Percentiles rank a stretch among this genome's conserved stretches.
These are phyloP conservation scores for Psittacula cyanocephala DNA, from an alignment of 2,113 vertebrate species.

Conservation along the genomic window DNA sequence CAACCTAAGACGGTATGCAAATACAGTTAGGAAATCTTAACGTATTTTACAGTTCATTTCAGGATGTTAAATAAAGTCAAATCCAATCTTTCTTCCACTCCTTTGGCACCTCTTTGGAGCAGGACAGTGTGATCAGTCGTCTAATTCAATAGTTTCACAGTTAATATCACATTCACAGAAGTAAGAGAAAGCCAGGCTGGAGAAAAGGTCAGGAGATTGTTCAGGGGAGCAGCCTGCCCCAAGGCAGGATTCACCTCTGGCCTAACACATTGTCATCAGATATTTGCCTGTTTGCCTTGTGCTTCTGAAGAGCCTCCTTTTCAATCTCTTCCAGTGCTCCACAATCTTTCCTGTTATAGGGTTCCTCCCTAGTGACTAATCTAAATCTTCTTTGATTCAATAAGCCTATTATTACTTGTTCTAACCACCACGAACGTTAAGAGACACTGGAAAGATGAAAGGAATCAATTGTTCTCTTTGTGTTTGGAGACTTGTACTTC, in stretches of 20 bases:
- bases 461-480: background rate
- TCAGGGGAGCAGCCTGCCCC: background rate
- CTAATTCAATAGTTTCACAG: background rate
- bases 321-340: background rate
- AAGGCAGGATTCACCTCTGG: background rate
- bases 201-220: background rate
- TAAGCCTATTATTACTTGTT: background rate
- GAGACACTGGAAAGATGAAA: background rate
- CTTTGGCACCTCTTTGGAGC: background rate
- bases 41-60: background rate
- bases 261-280: background rate
- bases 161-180: background rate
- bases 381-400: background rate
- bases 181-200: background rate
- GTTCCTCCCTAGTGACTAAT: background rate
- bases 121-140: background rate
- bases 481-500: background rate
- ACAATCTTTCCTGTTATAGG: background rate
- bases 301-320: background rate
- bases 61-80: background rate
- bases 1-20: background rate
- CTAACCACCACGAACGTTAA: background rate
- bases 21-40: background rate
- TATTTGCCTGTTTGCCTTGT: fast-evolving
- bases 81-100: background rate